Conservation (phyloP, 1,140 invertebrate genomes). For the Neuroterus valhalla region DNA sequence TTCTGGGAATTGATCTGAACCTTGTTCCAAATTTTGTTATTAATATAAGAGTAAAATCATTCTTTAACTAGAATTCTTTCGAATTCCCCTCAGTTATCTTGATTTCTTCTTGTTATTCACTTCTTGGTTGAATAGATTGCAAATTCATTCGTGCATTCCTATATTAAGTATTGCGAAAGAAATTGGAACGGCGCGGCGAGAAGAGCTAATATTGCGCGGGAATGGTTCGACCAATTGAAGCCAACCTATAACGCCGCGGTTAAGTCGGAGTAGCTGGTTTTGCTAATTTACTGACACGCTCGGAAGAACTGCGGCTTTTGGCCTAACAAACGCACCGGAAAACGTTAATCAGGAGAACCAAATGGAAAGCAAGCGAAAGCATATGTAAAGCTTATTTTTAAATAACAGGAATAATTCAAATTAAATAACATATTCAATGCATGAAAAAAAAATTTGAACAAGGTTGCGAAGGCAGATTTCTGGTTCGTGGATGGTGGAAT, state of each 20-base stretch:
- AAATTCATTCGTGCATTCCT: not conserved
- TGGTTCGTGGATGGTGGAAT: too few relatives aligned
- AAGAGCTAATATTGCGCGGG: constrained; percentile 36
- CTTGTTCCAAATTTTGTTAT: too few relatives aligned
- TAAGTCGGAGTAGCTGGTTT: constrained; percentile 44
- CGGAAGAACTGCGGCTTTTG: constrained; percentile 35
- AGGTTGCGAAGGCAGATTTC: too few relatives aligned
- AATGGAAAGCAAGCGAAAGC: not conserved
- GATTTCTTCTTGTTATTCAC: too few relatives aligned
- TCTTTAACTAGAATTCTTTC: too few relatives aligned
- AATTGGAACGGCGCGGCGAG: constrained; percentile 4
- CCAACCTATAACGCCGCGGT: constrained; percentile 36
- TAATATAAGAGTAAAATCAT: too few relatives aligned
- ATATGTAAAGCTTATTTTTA: too few relatives aligned
- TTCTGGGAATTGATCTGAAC: too few relatives aligned
- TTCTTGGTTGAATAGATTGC: not conserved
- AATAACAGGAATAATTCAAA: too few relatives aligned
- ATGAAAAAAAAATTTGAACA: too few relatives aligned
- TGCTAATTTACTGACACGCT: constrained; percentile 41
- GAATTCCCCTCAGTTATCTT: too few relatives aligned
- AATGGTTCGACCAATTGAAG: constrained; percentile 45
- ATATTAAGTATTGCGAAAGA: not conserved
- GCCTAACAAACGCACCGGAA: constrained; percentile 23
- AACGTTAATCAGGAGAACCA: not conserved
- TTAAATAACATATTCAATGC: too few relatives aligned